Conservation (phyloP, 2,797 vertebrate genomes). For the Brotula barbata region DNA sequence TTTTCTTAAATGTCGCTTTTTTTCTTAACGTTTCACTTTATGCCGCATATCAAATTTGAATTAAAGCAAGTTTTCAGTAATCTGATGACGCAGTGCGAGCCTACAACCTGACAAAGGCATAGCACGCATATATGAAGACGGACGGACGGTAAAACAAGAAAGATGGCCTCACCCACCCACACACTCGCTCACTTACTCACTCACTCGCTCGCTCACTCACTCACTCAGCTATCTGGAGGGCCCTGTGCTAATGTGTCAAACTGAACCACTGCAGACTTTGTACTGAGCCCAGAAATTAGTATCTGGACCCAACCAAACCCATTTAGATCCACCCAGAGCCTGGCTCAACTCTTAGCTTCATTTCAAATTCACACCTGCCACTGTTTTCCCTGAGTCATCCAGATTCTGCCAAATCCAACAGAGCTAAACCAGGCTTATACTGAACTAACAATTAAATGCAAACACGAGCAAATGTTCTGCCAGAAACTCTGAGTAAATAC, state of each 20-base stretch:
- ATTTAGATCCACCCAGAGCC: background rate
- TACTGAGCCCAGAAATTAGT: background rate
- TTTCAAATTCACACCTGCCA: background rate
- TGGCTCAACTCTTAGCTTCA: too few species aligned
- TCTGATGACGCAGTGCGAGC: too few species aligned
- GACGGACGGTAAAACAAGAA: background rate
- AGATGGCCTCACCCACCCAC: background rate
- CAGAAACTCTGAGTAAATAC: too few species aligned
- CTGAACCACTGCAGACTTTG: background rate
- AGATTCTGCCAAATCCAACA: background rate
- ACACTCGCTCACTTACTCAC: background rate
- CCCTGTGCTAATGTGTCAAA: background rate
- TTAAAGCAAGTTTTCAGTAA: background rate
- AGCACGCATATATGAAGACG: background rate
- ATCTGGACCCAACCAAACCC: background rate
- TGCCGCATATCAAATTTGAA: background rate
- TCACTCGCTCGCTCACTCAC: background rate
- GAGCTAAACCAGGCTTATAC: background rate
- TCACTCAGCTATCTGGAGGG: background rate
- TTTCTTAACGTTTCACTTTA: background rate
- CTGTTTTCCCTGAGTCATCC: background rate
- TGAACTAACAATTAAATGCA: too few species aligned
- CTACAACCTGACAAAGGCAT: too few species aligned
- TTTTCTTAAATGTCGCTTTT: conserved; percentile 9
- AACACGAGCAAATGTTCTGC: too few species aligned